Conservation (phyloP, 2,113 vertebrate species). For the Calidris pugnax region DNA sequence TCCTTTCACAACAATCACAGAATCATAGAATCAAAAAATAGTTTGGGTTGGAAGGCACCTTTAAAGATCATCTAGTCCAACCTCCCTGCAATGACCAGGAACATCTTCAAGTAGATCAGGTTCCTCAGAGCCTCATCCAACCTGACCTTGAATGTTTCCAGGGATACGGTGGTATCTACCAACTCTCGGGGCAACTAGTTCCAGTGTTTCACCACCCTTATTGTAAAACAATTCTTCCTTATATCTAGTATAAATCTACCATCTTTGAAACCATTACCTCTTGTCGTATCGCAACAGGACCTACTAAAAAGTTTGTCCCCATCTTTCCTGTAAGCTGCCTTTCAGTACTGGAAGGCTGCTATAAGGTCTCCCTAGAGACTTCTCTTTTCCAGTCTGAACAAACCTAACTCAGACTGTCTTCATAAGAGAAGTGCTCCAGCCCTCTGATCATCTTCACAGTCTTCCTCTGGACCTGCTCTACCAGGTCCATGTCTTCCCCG, state of each 20-base stretch:
- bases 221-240: neutral
- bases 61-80: neutral
- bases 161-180: neutral
- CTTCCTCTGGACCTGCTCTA: neutral
- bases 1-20: neutral
- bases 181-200: neutral
- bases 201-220: neutral
- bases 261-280: neutral
- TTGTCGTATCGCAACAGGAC: neutral
- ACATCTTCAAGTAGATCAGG: neutral
- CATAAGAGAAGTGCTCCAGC: neutral
- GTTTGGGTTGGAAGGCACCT: neutral
- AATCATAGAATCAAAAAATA: neutral
- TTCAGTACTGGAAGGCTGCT: neutral
- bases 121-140: neutral
- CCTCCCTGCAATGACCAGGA: neutral
- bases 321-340: neutral
- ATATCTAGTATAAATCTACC: neutral
- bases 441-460: neutral
- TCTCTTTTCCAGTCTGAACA: neutral
- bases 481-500: neutral
- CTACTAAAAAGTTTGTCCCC: neutral
- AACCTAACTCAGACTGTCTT: neutral
- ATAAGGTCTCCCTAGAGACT: neutral
- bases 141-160: neutral